Base-by-base conservation (phyloP, 37 sponge, comb jelly and placozoan species). In the Aplysina aerophoba region DNA sequence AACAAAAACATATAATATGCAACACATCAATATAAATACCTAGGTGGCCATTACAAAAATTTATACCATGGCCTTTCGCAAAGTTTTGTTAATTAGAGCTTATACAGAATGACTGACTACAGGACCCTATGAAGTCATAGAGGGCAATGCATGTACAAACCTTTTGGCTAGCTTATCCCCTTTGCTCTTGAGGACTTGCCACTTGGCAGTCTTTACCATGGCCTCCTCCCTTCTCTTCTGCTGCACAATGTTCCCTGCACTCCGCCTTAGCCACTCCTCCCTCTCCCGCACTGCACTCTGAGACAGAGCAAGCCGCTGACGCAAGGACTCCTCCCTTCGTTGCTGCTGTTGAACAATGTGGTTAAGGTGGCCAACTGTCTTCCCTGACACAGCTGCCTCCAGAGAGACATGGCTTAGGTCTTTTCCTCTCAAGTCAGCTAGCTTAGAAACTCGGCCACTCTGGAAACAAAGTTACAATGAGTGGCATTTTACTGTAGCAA, bases 301-400 rank as follows among this genome's bases (percentile, higher is more conserved):
- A 75, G 78, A 40, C 24, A 40, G 24, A 53, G 16, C n/a, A 19
- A 75, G 78, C 53, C 41, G 50, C 20, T 75, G 78, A 19, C 78
- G 44, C 25, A 75, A 40, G 17, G 25, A 16, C 53, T 75, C 78
- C 25, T 75, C 78, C 25, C 78, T 37, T 25, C 41, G 37, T 24
- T 36, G 37, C 54, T 75, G 78, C 25, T 75, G 44, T 4, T 36
- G 22, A 17, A 75, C 53, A 11, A 50, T 36, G 38, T 40, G 40
- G 20, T 25, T 36, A 0, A 75, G 54, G 25, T 75, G 44, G n/a
- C 24, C 53, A 40, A 75, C 25, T 15, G 44, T 44, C 38, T 75
- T 75, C 22, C 38, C 38, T 24, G 40, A 40, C 14, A 19, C 44
- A 40, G 37, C 38, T 36, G 53, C 41, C 54, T 75, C 78, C 34